These are phyloP conservation scores for Diacarnus erythraeanus DNA, from an alignment of 37 sponge, comb jelly and placozoan species.

Conservation along the genomic window DNA sequence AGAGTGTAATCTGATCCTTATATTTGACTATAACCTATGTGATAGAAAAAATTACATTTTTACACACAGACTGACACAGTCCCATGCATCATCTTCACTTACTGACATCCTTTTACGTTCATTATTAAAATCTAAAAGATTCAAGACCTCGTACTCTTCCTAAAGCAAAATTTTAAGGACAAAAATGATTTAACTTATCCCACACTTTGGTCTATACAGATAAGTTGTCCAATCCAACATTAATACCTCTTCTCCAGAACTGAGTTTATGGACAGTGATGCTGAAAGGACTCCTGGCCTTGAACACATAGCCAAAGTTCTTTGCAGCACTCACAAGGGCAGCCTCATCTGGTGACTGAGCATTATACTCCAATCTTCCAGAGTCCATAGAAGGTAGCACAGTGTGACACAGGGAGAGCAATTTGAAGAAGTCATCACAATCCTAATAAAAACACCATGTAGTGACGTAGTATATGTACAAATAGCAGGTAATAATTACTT, in stretches of 20 bases:
- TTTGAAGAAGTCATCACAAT: constrained; percentile 77
- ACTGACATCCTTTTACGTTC: constrained; percentile 98
- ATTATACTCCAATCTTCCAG: constrained; percentile 74
- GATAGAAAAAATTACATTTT: background rate
- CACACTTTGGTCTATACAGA: background rate
- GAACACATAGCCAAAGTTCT: constrained; percentile 95
- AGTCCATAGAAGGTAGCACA: constrained; percentile 76
- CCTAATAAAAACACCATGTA: constrained; percentile 25
- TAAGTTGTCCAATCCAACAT: background rate
- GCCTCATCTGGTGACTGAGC: constrained; percentile 99
- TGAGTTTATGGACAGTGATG: constrained; percentile 46
- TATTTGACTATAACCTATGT: constrained; percentile 58
- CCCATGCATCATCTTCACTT: constrained; percentile 7
- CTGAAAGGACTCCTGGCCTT: constrained; percentile 68
- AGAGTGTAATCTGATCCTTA: constrained; percentile 55
- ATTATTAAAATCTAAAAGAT: constrained; percentile 96
- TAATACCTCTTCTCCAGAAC: constrained; percentile 19
- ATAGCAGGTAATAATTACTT: too few relatives aligned
- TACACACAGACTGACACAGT: background rate
- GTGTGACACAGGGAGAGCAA: constrained; percentile 94
- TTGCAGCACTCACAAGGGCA: constrained; percentile 94
- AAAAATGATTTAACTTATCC: background rate
- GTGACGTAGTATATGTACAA: background rate
- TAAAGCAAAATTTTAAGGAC: constrained; percentile 3
- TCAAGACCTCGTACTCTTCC: constrained; percentile 77